Evolutionary conservation across 2,888 invertebrate genomes (phyloP), one percentile per base, ranked within the genome.

Genomic region (Eupithecia pulchellata): DNA sequence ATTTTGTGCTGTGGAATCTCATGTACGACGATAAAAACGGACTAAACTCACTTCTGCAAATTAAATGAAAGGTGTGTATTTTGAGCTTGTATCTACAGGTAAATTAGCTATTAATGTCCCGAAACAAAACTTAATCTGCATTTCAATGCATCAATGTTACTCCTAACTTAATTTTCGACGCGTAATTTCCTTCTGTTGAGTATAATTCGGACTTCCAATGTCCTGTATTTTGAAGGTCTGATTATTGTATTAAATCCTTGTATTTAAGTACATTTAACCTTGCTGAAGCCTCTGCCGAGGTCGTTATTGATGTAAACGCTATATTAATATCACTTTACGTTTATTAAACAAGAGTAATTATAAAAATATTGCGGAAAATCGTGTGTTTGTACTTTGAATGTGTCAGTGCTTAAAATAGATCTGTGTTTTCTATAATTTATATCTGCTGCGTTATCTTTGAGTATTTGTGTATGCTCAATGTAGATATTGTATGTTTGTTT

Each of bases 21-120:
- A 90, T 87, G 84, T 82, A 86, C 83, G 76, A 79, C 75, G 69
- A 76, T 72, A 75, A 79, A 81, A 81, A 79, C 77, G 73, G 77
- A 79, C 77, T 80, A 77, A 76, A 82, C 82, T 84, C 80, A 78
- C 78, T 81, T 82, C 78, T 83, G 83, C 79, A 84, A 82, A 81
- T 84, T 92, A 89, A 86, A 92, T 91, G 92, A 87, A 92, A 86
- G 84, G 92, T 92, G 87, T 81, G 91, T 90, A 87, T 86, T 83
- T 77, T 71, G 76, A 61, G 69, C 79, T 75, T 75, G 36, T 65
- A 76, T 82, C 80, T 80, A 71, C 58, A 69, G 61, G 14, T 74
- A 61, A 71, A 69, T 55, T 32, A 66, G 62, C 66, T 62, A 25
- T 64, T 65, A 20, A 27, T 64, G 29, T 55, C 60, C 30, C 71